These are phyloP conservation scores for Drosophila watanabei DNA, from an alignment of 1,140 invertebrate genomes.

Conservation along the genomic window DNA sequence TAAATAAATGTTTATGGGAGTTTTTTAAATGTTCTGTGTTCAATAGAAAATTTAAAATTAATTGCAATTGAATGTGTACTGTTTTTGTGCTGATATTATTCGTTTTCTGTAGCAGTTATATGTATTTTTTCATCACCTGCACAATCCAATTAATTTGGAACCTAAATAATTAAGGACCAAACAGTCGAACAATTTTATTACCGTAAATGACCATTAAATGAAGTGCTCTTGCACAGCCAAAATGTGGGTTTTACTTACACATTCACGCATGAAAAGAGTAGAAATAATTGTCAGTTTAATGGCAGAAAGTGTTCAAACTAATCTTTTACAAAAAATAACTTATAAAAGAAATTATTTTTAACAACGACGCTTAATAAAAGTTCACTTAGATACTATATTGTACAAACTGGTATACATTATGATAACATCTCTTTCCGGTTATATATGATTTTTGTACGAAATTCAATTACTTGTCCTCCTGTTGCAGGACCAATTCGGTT, in stretches of 20 bases:
- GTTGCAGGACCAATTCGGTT: not conserved
- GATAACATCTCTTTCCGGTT: not conserved
- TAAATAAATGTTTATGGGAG: not conserved
- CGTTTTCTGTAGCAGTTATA: not conserved
- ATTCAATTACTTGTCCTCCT: constrained; percentile 1
- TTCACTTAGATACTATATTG: no score
- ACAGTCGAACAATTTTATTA: constrained; percentile 50
- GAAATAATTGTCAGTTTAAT: constrained; percentile 36
- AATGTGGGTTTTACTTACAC: constrained; percentile 36
- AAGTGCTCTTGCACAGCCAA: constrained; percentile 33
- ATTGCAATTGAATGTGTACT: no score
- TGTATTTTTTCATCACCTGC: not conserved
- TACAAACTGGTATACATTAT: no score
- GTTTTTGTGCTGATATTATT: not conserved
- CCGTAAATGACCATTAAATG: constrained; percentile 65
- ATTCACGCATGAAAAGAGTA: not conserved
- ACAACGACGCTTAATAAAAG: no score
- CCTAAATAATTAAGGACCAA: constrained; percentile 28
- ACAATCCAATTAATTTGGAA: constrained; percentile 55
- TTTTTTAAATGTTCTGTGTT: not conserved
- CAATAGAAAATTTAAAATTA: no score
- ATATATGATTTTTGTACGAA: constrained; percentile 3
- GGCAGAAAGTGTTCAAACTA: not conserved
- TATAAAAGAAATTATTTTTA: not conserved
- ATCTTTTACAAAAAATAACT: not conserved